Base-by-base conservation (phyloP, 2,797 vertebrate genomes). In the Notolepis coatsorum region DNA sequence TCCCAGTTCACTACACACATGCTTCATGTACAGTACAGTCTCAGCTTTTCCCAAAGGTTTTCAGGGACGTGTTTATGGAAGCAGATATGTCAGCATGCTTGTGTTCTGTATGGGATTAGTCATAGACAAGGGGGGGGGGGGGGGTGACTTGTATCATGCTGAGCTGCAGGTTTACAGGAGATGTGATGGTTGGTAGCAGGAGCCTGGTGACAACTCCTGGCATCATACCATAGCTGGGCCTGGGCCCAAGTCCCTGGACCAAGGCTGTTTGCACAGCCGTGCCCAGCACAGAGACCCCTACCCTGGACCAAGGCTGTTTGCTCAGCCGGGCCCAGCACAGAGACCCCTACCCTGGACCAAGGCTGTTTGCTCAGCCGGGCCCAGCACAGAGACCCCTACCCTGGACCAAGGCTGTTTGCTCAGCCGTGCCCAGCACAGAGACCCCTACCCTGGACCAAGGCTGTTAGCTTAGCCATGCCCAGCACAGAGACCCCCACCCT, bases 21-120 rank as follows among this genome's bases (percentile, higher is more conserved):
- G 33, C 13, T 52, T 13, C 13, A 15, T 55, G 13, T 61, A 60
- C 8, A 3, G 0, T 58, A 21, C 37, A 17, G 6, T 47, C 54
- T 68, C 15, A 63, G 13, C n/a, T 65, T 50, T 21, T 5, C n/a
- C 0, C 7, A 30, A 33, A 62, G 7, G 13, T 38, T 55, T 43
- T 8, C 3, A 46, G 51, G 5, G 4, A 3, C 17, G 2, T 21
- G 27, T 53, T 10, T 23, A 27, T 27, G 33, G 51, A 67, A 61
- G 64, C 46, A 6, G 48, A 65, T 20, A 46, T 71, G 50, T 56
- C 50, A 59, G 48, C 25, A 28, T 10, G 38, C 58, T 52, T 28
- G 25, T 65, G 28, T 25, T 1, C 25, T 50, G 47, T 53, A 15
- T 21, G 41, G 31, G 38, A n/a, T 63, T 43, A 63, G 27, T 54